Percentiles rank a stretch among this genome's conserved stretches.
Evolutionary conservation across 64 coral and sea anemone species (phyloP).

Genomic region (Pocillopora verrucosa): DNA sequence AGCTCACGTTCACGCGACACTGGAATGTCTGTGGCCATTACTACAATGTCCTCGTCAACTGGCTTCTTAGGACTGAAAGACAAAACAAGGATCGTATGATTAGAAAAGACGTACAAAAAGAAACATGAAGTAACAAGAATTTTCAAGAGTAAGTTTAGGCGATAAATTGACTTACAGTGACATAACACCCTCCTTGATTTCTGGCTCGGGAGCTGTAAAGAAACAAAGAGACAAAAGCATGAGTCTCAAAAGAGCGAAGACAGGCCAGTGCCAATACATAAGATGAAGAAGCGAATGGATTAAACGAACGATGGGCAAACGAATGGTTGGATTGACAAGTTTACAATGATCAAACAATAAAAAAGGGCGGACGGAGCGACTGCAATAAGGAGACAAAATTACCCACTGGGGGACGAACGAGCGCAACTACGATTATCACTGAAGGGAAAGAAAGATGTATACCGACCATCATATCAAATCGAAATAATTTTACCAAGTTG

Average conservation of each 20-base stretch:
- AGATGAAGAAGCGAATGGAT: neutral
- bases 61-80: conserved; percentile 45
- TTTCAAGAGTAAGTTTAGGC: neutral
- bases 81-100: neutral
- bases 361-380: no score
- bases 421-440: no score
- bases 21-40: conserved; percentile 39
- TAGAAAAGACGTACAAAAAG: neutral
- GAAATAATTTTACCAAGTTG: neutral
- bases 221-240: neutral
- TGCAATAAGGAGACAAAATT: no score
- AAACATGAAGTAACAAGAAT: neutral
- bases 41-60: conserved; percentile 41
- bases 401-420: no score
- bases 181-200: conserved; percentile 50
- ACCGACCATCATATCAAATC: no score
- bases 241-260: neutral
- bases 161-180: conserved; percentile 37
- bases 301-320: no score
- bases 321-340: no score
- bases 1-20: conserved; percentile 25
- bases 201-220: conserved; percentile 15
- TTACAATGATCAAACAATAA: no score
- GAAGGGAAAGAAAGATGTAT: no score
- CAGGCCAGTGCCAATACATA: neutral